Conservation (phyloP, 2,888 invertebrate species). For the Ashinkailepas kermadecensis region DNA sequence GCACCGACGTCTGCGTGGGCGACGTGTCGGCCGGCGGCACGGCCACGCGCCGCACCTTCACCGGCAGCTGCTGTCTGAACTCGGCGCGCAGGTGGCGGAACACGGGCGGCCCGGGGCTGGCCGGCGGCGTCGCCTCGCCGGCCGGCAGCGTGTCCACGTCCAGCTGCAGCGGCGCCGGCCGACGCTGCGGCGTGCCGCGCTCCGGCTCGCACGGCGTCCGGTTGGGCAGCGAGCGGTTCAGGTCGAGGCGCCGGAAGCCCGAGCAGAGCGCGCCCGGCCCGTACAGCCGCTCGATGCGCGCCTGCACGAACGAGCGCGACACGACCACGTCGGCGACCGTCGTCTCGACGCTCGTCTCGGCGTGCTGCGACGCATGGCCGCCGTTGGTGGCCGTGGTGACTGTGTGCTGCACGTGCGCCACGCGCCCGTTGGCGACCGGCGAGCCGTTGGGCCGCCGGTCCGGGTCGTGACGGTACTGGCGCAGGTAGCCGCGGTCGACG, state of each 20-base stretch:
- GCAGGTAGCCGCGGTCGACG: conserved; percentile 34
- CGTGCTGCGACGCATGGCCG: conserved; percentile 22
- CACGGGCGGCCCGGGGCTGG: conserved; percentile 44
- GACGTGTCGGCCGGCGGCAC: not conserved
- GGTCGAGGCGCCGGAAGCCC: conserved; percentile 52
- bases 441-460: not conserved
- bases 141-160: not conserved
- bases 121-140: conserved; percentile 11
- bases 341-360: not conserved
- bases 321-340: conserved; percentile 26
- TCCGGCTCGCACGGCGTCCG: conserved; percentile 13
- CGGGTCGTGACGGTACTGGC: not conserved
- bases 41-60: conserved; percentile 8
- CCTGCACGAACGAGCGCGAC: conserved; percentile 65
- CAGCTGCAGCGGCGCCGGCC: conserved; percentile 21
- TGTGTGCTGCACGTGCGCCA: not conserved
- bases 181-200: not conserved
- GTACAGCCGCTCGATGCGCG: conserved; percentile 77
- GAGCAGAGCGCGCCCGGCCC: conserved; percentile 80
- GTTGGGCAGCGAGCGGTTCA: conserved; percentile 42
- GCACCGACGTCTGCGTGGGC: not conserved
- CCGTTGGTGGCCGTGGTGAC: conserved; percentile 13
- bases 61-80: conserved; percentile 65
- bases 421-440: not conserved
- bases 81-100: conserved; percentile 74